phyloP scores from a whole-genome alignment of 1,140 invertebrate species.

The Drosophila funebris region DNA sequence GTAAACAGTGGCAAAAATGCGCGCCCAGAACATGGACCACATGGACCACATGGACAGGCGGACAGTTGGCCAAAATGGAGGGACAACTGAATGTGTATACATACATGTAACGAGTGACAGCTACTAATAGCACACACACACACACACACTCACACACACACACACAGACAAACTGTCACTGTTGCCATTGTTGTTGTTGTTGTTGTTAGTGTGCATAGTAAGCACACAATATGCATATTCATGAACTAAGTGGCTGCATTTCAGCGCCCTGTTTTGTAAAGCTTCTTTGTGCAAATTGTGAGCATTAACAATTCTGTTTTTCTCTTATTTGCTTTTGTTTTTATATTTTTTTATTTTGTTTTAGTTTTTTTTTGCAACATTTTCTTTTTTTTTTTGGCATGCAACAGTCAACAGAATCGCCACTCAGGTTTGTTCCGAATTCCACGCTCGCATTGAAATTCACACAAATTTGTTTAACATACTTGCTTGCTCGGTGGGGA shows the following conservation, averaged over 20 bases:
- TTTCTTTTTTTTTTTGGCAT: not conserved
- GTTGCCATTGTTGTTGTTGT: constrained; percentile 13
- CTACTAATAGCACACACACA: constrained; percentile 54
- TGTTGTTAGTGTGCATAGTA: constrained; percentile 25
- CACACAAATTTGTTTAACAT: not conserved
- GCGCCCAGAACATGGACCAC: constrained; percentile 26
- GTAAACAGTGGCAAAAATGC: constrained; percentile 58
- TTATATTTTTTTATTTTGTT: not conserved
- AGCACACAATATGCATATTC: constrained; percentile 62
- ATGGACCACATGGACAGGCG: not conserved
- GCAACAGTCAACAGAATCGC: not conserved
- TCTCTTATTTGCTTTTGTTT: not conserved
- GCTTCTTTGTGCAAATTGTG: constrained; percentile 61
- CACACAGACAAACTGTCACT: not conserved
- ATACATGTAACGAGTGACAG: constrained; percentile 54
- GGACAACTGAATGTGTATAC: constrained; percentile 9
- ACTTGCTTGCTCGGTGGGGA: not conserved
- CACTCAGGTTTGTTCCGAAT: not conserved
- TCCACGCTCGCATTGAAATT: not conserved
- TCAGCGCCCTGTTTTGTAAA: constrained; percentile 42
- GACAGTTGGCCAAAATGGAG: not conserved
- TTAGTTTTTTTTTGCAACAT: not conserved
- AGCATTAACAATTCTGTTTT: constrained; percentile 44
- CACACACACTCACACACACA: constrained; percentile 16
- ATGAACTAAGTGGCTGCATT: constrained; percentile 60